Evolutionary conservation across 2,797 vertebrate genomes (phyloP).

Genomic region (Mus minutoides): DNA sequence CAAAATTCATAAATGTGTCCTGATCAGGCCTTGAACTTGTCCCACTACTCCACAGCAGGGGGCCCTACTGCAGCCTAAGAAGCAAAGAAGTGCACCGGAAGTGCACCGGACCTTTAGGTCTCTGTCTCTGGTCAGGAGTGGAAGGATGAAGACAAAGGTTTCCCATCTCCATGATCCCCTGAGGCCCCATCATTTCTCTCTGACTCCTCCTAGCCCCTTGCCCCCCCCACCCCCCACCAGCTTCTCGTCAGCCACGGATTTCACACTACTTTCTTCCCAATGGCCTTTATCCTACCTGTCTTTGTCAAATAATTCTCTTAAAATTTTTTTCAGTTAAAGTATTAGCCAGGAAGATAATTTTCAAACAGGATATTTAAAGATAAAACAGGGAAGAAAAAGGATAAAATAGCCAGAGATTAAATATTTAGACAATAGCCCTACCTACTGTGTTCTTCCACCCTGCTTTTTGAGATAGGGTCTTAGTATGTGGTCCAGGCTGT

Average conservation of each 20-base stretch:
- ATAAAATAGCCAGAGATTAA: not conserved
- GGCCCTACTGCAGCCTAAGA: not conserved
- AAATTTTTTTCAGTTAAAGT: not conserved
- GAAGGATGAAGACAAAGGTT: not conserved
- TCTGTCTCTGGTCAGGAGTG: not conserved
- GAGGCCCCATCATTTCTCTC: not conserved
- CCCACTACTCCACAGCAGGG: not conserved
- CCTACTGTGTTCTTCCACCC: not conserved
- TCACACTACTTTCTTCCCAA: not conserved
- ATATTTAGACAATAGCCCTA: not conserved
- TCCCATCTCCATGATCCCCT: too few relatives aligned
- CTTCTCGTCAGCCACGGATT: not conserved
- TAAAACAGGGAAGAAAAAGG: constrained; percentile 20
- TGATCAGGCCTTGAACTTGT: not conserved
- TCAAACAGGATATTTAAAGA: constrained; percentile 34
- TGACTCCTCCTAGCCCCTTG: not conserved
- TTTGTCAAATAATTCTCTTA: constrained; percentile 12
- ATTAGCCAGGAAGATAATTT: constrained; percentile 13
- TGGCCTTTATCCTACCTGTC: not conserved
- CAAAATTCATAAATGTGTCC: not conserved
- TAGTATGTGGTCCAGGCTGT: not conserved
- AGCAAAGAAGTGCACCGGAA: too few relatives aligned
- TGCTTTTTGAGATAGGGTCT: not conserved
- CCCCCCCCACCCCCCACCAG: too few relatives aligned
- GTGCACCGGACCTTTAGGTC: not conserved